Percentiles rank a stretch among this genome's conserved stretches.
Conservation (phyloP, 2,113 vertebrate genomes). For the Hiodon tergisus region DNA sequence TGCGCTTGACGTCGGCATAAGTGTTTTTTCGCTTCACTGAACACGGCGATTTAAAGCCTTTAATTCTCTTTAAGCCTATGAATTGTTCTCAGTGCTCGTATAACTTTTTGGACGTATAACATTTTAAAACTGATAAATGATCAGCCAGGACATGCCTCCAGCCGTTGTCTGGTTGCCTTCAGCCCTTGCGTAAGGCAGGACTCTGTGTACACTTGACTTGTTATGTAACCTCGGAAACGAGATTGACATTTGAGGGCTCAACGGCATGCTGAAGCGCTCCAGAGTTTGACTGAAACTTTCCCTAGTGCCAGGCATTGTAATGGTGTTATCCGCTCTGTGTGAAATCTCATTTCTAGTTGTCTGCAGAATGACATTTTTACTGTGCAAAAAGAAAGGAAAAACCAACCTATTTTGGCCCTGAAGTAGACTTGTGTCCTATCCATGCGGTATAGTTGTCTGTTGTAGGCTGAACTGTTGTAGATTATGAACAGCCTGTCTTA, state of each 20-base stretch:
- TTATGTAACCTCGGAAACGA: constrained; percentile 25
- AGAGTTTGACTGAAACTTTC: constrained; percentile 4
- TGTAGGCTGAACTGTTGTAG: no score
- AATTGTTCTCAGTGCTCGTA: background rate
- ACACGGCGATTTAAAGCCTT: background rate
- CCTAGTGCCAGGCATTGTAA: background rate
- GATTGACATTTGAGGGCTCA: constrained; percentile 13
- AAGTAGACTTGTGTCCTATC: no score
- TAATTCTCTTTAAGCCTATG: background rate
- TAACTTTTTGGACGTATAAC: background rate
- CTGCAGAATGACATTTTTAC: no score
- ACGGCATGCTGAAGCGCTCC: constrained; percentile 8
- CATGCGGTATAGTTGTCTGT: no score
- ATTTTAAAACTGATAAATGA: constrained; percentile 3
- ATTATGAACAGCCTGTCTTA: no score
- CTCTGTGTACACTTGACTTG: constrained; percentile 16
- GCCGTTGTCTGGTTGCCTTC: constrained; percentile 13
- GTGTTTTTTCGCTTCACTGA: background rate
- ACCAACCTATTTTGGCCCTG: background rate
- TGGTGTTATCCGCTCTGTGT: no score
- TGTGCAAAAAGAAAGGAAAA: background rate
- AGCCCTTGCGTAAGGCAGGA: constrained; percentile 19
- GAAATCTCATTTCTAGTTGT: no score
- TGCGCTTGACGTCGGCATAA: background rate
- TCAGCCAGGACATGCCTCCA: background rate